Evolutionary conservation across 1,140 invertebrate species (phyloP), one percentile per base, ranked within the genome.

Genomic region (Leptonema lineaticorne): DNA sequence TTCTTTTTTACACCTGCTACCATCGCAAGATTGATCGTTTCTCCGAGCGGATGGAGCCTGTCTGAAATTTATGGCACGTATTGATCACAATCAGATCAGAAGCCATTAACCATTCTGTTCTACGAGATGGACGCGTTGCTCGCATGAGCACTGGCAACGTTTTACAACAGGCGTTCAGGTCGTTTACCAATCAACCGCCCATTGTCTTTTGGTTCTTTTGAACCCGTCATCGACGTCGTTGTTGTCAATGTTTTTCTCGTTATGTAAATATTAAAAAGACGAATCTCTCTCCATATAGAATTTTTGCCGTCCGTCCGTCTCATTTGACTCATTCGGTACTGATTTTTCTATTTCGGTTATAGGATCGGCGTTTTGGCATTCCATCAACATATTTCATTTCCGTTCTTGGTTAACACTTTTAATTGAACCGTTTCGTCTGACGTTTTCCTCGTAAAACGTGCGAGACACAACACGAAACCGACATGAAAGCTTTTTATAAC

Each of bases 81-180:
- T 53, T 53, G 50, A 53, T 53, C 50, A 53, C 50, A 53, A 53
- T 53, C 50, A 53, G 50, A 53, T 53, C 50, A 53, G 50, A 53
- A 53, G 50, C 50, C 50, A 53, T 53, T 53, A 53, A 53, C 50
- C 50, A 53, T 53, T 53, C 50, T 24, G 11, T 53, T n/a, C 16
- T 22, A 14, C 18, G 16, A 48, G 14, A 48, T 8, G n/a, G 18
- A 7, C 16, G 46, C 46, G 9, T 14, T 16, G 37, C 16, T 16
- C 37, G 16, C 37, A 3, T 14, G 11, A 41, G 37, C 16, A 9
- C 37, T 41, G 9, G 37, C n/a, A n/a, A n/a, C n/a, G n/a, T n/a
- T n/a, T n/a, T n/a, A n/a, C n/a, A n/a, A n/a, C n/a, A n/a, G n/a
- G n/a, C n/a, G n/a, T n/a, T n/a, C n/a, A n/a, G n/a, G n/a, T n/a